Evolutionary conservation across 2,797 vertebrate genomes (phyloP).

Genomic region (Pogoniulus pusillus): DNA sequence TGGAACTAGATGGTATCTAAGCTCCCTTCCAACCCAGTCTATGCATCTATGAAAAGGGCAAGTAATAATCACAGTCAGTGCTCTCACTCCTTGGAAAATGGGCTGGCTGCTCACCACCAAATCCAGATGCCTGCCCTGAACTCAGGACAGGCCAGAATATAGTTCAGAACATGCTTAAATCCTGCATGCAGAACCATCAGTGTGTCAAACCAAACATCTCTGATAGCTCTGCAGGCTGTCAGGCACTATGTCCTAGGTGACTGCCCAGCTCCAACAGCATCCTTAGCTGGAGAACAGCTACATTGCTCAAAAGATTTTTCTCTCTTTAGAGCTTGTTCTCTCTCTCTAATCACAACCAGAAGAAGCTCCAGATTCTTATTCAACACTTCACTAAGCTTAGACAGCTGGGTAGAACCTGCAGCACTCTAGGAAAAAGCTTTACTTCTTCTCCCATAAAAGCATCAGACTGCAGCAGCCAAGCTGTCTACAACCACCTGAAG

Average conservation of each 20-base stretch:
- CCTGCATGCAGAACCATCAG: not conserved
- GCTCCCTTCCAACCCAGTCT: too few species aligned
- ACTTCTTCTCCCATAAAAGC: not conserved
- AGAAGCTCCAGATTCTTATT: not conserved
- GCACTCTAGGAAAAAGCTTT: not conserved
- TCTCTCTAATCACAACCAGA: not conserved
- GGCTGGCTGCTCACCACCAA: not conserved
- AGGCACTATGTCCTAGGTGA: not conserved
- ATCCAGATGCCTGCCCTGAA: not conserved
- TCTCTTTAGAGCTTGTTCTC: not conserved
- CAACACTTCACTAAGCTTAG: rapidly evolving
- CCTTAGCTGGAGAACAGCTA: not conserved
- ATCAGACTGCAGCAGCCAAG: not conserved
- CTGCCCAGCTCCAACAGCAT: not conserved
- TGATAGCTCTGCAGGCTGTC: not conserved
- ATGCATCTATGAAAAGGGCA: not conserved
- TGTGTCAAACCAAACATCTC: not conserved
- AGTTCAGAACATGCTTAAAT: not conserved
- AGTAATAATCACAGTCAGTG: not conserved
- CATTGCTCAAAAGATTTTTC: not conserved
- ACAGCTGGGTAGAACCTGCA: not conserved
- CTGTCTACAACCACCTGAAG: too few species aligned
- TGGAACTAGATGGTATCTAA: too few species aligned
- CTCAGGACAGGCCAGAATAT: not conserved
- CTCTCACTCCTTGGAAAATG: not conserved